Percentiles rank a stretch among this genome's conserved stretches.
Conservation (phyloP, 2,888 invertebrate species). For the Schizaphis graminum region DNA sequence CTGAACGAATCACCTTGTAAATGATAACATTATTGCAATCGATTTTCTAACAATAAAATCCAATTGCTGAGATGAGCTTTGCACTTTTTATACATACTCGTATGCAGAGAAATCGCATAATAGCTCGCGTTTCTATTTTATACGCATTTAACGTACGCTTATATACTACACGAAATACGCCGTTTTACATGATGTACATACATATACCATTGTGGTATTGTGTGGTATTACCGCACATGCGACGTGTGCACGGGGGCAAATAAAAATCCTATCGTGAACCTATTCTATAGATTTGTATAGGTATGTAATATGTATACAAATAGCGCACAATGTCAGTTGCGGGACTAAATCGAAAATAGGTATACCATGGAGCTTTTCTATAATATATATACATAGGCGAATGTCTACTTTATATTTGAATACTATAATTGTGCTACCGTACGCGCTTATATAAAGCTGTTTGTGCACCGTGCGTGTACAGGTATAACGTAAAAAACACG, state of each 20-base stretch:
- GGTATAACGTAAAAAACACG: background rate
- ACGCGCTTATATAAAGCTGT: background rate
- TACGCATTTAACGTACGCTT: background rate
- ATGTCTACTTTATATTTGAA: background rate
- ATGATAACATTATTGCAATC: background rate
- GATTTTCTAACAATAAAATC: background rate
- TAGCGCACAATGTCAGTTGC: background rate
- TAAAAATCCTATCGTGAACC: background rate
- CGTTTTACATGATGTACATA: background rate
- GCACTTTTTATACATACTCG: background rate
- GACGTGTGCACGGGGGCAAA: background rate
- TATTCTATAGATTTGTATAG: background rate
- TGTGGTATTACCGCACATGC: background rate
- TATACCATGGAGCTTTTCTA: background rate
- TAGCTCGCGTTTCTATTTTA: background rate
- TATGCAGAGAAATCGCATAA: background rate
- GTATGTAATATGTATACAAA: background rate
- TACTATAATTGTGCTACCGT: background rate
- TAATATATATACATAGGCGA: background rate
- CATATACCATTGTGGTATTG: background rate
- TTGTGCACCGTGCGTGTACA: background rate
- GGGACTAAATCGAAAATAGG: background rate
- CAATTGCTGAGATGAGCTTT: background rate
- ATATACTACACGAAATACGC: background rate
- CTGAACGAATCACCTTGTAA: background rate